Evolutionary conservation across 2,888 invertebrate species (phyloP).

Genomic region (Dasypolia templi): DNA sequence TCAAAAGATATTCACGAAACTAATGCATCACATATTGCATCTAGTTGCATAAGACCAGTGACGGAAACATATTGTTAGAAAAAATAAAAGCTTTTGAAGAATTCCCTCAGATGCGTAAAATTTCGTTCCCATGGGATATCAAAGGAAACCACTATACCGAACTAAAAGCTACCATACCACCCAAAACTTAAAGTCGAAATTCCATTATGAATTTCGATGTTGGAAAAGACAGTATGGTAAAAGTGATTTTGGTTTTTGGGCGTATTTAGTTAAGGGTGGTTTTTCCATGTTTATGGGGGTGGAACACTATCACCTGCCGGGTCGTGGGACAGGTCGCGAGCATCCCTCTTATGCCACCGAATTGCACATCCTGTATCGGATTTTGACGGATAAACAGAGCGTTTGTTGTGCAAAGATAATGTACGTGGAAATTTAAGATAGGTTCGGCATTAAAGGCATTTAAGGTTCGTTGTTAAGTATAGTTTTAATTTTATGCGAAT

Average conservation of each 20-base stretch:
- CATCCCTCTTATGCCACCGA: slow-evolving; percentile 86
- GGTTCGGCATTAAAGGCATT: background rate
- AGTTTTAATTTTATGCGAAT: background rate
- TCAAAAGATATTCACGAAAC: slow-evolving; percentile 60
- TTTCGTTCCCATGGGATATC: slow-evolving; percentile 84
- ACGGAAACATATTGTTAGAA: slow-evolving; percentile 60
- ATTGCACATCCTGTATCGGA: slow-evolving; percentile 83
- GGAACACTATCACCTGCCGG: slow-evolving; percentile 85
- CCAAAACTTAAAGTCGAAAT: slow-evolving; percentile 30
- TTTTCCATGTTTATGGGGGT: slow-evolving; percentile 59
- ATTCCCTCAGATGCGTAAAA: slow-evolving; percentile 85
- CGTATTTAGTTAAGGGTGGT: slow-evolving; percentile 43
- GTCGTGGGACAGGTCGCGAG: slow-evolving; percentile 87
- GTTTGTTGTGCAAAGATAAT: slow-evolving; percentile 45
- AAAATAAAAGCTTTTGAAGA: slow-evolving; percentile 71
- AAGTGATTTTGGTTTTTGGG: slow-evolving; percentile 48
- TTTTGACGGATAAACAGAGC: slow-evolving; percentile 59
- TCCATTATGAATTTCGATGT: background rate
- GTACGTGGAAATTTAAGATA: slow-evolving; percentile 15
- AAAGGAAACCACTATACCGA: slow-evolving; percentile 35
- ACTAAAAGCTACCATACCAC: slow-evolving; percentile 45
- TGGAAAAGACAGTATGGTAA: background rate
- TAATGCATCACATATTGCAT: slow-evolving; percentile 67
- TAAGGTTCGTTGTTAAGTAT: background rate
- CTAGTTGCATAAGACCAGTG: slow-evolving; percentile 63